Percentiles rank a stretch among this genome's conserved stretches.
These are phyloP conservation scores for Danionella cerebrum DNA, from an alignment of 2,113 vertebrate genomes.

Conservation along the genomic window DNA sequence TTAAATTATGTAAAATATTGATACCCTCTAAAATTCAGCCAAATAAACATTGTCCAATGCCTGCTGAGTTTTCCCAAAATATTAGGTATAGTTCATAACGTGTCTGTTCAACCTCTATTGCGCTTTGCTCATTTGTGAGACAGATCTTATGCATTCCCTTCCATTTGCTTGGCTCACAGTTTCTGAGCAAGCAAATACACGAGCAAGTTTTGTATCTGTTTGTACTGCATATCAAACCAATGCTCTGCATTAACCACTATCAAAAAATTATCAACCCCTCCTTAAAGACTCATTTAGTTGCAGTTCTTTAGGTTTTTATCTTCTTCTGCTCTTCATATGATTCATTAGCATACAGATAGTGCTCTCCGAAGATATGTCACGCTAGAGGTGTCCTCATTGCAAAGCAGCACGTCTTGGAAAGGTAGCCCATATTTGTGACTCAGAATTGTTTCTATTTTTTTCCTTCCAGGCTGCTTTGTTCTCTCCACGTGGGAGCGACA, in stretches of 20 bases:
- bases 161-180: constrained; percentile 35
- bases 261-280: constrained; percentile 25
- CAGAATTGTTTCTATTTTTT: background rate
- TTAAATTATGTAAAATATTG: constrained; percentile 33
- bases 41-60: constrained; percentile 53
- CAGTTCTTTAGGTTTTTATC: constrained; percentile 6
- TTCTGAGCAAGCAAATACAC: constrained; percentile 5
- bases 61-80: constrained; percentile 22
- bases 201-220: constrained; percentile 15
- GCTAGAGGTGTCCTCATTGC: background rate
- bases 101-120: constrained; percentile 20
- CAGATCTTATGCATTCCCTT: constrained; percentile 20
- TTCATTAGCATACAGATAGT: constrained; percentile 18
- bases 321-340: constrained; percentile 2
- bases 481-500: background rate
- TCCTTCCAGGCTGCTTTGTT: background rate
- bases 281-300: background rate
- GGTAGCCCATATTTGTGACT: constrained; percentile 7
- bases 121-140: constrained; percentile 17
- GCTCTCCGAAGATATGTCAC: background rate
- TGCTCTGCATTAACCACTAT: constrained; percentile 8
- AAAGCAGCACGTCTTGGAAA: constrained; percentile 12
- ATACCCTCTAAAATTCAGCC: constrained; percentile 38
- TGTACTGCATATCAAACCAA: background rate
- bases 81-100: background rate